A percentile compares a stretch with the other conserved stretches of the same genome.
These are phyloP conservation scores for Abrostola triplasia DNA, from an alignment of 2,888 invertebrate genomes.

Conservation along the genomic window DNA sequence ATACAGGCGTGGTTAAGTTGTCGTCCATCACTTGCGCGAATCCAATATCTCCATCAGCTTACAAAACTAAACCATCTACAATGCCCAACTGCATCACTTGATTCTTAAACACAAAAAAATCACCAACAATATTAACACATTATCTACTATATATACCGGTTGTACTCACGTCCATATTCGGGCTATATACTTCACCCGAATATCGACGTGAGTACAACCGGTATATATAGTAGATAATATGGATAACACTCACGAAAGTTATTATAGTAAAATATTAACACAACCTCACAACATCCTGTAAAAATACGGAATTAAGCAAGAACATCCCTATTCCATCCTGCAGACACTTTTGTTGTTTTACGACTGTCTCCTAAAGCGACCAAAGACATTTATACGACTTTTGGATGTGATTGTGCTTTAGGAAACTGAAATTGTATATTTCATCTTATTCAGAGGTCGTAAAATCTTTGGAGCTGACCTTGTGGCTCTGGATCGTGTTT, in stretches of 20 bases:
- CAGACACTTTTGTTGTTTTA: slow-evolving; percentile 22
- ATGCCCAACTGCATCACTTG: too few species aligned
- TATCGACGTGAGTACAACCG: too few species aligned
- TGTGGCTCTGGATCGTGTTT: background rate
- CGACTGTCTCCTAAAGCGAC: slow-evolving; percentile 26
- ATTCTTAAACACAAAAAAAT: too few species aligned
- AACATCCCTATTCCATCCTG: slow-evolving; percentile 24
- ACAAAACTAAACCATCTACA: too few species aligned
- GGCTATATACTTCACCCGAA: too few species aligned
- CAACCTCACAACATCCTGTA: background rate
- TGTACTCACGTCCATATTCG: too few species aligned
- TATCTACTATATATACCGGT: too few species aligned
- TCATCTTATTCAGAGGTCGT: slow-evolving; percentile 15
- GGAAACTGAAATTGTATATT: slow-evolving; percentile 38
- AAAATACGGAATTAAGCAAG: slow-evolving; percentile 1
- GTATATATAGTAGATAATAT: too few species aligned
- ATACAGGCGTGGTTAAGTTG: too few species aligned
- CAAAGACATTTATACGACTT: slow-evolving; percentile 37
- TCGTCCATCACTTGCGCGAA: too few species aligned
- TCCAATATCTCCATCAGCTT: too few species aligned
- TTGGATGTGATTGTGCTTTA: slow-evolving; percentile 38
- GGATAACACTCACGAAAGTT: too few species aligned
- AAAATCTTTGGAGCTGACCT: slow-evolving; percentile 15
- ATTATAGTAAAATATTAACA: background rate
- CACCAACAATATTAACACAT: background rate